Base-by-base conservation (phyloP, 2,113 vertebrate species). In the Benitochromis conjunctus region DNA sequence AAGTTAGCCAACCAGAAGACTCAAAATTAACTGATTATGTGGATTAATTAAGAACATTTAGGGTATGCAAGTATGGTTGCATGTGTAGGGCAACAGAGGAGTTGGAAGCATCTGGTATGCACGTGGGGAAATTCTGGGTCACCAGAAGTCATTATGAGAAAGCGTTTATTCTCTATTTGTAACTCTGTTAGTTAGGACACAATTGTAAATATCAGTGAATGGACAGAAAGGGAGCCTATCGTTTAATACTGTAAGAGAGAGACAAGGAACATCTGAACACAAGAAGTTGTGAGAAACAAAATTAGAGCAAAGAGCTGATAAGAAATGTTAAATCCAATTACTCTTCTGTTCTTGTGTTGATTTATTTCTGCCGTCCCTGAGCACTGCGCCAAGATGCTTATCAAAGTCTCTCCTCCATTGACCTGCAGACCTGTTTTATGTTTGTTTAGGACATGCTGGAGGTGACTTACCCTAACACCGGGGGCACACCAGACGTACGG, bases 31-130 rank as follows among this genome's bases (percentile, higher is more conserved):
- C 80, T 41, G 57, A 85, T 91, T 82, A 81, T 81, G 79, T 80
- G 48, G 89, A 84, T 91, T 89, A 85, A 92, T 91, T 89, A 88
- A 57, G 51, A 86, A 74, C 31, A 81, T 5, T 85, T 34, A 18
- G 6, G 26, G 81, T 9, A 13, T 13, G 18, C n/a, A 80, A 86
- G 84, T 80, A 29, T 48, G 18, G 11, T 80, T 86, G 56, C 51
- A 54, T 74, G 56, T 74, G 14, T 64, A 41, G 11, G 41, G 0
- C 10, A 5, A 4, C 0, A 53, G 71, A 76, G 26, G 71, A 53
- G 26, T 6, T 53, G 71, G 71, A 29, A n/a, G 48, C 77, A 74
- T 79, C 74, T 89, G 81, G 19, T 83, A 36, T 62, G 57, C 41
- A 16, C 14, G 21, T 60, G 58, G 11, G 38, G 24, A 76, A 56